Conservation (phyloP, 2,888 invertebrate genomes). For the Muschampia plurimacula region DNA sequence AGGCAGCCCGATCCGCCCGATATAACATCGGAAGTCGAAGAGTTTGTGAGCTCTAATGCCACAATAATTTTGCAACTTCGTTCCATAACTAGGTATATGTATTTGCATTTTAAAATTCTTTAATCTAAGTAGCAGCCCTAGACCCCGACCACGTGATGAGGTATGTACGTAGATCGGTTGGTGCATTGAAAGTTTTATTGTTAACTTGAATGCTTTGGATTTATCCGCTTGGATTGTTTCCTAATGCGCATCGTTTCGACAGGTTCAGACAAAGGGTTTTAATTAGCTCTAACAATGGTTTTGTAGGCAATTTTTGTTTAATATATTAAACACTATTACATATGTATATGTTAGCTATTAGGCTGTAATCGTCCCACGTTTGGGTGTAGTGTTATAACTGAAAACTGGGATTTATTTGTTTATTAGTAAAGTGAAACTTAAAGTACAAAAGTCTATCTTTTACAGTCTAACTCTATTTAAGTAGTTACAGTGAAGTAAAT, state of each 20-base stretch:
- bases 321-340: not conserved
- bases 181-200: constrained; percentile 32
- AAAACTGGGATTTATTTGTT: no score
- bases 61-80: not conserved
- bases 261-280: constrained; percentile 14
- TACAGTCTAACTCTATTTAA: no score
- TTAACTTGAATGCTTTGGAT: constrained; percentile 31
- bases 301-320: not conserved
- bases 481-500: no score
- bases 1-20: not conserved
- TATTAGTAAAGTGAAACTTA: no score
- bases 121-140: constrained; percentile 18
- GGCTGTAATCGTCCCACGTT: no score
- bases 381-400: no score
- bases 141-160: constrained; percentile 8
- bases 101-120: no score
- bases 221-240: constrained; percentile 19
- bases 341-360: no score
- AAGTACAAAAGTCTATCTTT: no score
- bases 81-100: no score
- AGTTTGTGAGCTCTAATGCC: no score
- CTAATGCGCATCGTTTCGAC: constrained; percentile 18
- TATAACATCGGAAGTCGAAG: no score
- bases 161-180: constrained; percentile 25
- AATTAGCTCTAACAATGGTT: not conserved